Base-by-base conservation (phyloP, 2,113 vertebrate genomes). In the Patagioenas fasciata region DNA sequence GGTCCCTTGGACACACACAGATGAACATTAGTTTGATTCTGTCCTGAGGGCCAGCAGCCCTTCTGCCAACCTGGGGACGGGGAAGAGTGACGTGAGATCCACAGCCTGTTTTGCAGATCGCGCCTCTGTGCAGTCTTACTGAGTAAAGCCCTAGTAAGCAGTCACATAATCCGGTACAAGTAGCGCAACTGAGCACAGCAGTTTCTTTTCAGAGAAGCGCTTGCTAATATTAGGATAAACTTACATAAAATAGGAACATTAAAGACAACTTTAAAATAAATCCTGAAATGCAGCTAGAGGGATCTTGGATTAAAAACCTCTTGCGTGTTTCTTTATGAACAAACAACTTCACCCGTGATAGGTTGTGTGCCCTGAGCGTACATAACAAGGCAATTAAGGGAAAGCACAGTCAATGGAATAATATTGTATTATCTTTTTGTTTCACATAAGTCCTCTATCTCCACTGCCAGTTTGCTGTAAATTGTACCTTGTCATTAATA, bases 371-470 rank as follows among this genome's bases (percentile, higher is more conserved):
- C 94, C 91, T 28, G 5, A 91, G 94, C 38, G 1, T 94, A 85
- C 88, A 81, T 91, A 95, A 95, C 94, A 96, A 97, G 93, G 94
- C 88, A 96, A 97, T 96, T 96, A 96, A 84, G 82, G 64, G 80
- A 88, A 95, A 69, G 83, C 85, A 86, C 66, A 90, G 95, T 94
- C 80, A 88, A 56, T 95, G 90, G 78, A 84, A 90, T 88, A 86
- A 89, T 81, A 86, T 54, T 95, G 77, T 81, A 79, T 93, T 96
- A 93, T 95, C 92, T 93, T 94, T 97, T 96, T 96, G 88, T 96
- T 96, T 96, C 96, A 81, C 73, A 0, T 94, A 93, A 96, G 91
- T 96, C 86, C 64, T 92, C 56, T 92, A 95, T 94, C 96, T 94
- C 61, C 61, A 29, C 92, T 96, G 93, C 69, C 86, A 91, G 80